Evolutionary conservation across 1,140 invertebrate genomes (phyloP), one percentile per base, ranked within the genome.

Genomic region (Zaprionus gabonicus): DNA sequence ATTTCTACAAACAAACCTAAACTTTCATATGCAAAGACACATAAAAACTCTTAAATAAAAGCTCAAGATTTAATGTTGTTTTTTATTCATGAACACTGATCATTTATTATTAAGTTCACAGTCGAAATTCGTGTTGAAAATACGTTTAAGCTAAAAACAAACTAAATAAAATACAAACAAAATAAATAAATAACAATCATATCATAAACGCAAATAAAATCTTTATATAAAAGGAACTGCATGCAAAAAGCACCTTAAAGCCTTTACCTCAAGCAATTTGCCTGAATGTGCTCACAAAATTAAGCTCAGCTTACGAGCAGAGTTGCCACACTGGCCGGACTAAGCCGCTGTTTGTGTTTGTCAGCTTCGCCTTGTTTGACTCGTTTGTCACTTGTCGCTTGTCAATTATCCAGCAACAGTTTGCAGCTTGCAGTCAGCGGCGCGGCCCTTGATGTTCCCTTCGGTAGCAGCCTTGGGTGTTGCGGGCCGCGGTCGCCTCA

Each of bases 401-500:
- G 23, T 56, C 25, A 56, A 56, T 28, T 56, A 28, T 31, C 12
- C 15, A 27, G 53, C 53, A 68, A 46, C 38, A 59, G 56, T 59
- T 59, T 68, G 20, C 10, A 62, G 3, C 34, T 34, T 34, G 31
- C 31, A 10, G 31, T 34, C 31, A 9, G 2, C 31, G 31, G 2
- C 31, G 3, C 20, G 12, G 13, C 12, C 10, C 44, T 41, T 41
- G 20, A 28, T 15, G 28, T 23, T 34, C 34, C n/a, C 41, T 46
- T n/a, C 17, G 31, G 5, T 25, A 34, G 17, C 44, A 20, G 25
- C 25, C 46, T 51, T 20, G 20, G 3, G 10, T 2, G 10, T n/a
- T 15, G 17, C 46, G 9, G 20, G 23, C 7, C 12, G 25, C 17
- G 51, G 44, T 41, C 15, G 55, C 58, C 36, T 41, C 3, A 59